Percentiles rank a stretch among this genome's conserved stretches.
phyloP scores from a whole-genome alignment of 2,797 vertebrate species.

The Epinephelus coioides region DNA sequence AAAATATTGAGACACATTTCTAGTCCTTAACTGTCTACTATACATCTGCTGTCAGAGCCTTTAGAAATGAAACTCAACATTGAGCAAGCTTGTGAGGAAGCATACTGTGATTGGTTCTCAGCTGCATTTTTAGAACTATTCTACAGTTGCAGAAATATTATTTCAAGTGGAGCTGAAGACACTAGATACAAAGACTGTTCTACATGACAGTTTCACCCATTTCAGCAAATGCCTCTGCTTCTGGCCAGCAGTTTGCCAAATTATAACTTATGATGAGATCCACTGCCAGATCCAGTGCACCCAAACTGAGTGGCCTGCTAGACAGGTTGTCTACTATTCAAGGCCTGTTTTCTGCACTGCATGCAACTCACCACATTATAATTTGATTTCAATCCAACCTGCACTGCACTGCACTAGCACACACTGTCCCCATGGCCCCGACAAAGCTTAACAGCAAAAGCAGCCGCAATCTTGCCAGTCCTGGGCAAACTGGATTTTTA shows the following conservation, averaged over 20 bases:
- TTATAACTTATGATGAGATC: slow-evolving; percentile 46
- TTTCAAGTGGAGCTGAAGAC: slow-evolving; percentile 8
- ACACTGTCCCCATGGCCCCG: slow-evolving; percentile 25
- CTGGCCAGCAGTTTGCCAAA: slow-evolving; percentile 49
- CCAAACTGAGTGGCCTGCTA: slow-evolving; percentile 12
- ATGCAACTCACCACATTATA: slow-evolving; percentile 32
- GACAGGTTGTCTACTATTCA: slow-evolving; percentile 24
- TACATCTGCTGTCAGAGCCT: not conserved
- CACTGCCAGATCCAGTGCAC: slow-evolving; percentile 16
- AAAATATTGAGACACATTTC: not conserved
- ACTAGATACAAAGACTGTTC: slow-evolving; percentile 16
- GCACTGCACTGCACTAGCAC: slow-evolving; percentile 43
- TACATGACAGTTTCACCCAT: not conserved
- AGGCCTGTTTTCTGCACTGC: slow-evolving; percentile 11
- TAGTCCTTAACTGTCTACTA: not conserved
- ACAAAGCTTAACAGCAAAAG: slow-evolving; percentile 9
- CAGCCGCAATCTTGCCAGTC: not conserved
- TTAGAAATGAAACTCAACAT: slow-evolving; percentile 5
- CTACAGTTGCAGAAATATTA: slow-evolving; percentile 19
- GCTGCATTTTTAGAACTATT: slow-evolving; percentile 24
- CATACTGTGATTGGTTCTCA: not conserved
- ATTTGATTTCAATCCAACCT: slow-evolving; percentile 51
- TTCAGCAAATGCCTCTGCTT: slow-evolving; percentile 46
- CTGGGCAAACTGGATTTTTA: not conserved
- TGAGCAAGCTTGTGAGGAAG: not conserved